Evolutionary conservation across 2,888 invertebrate genomes (phyloP).

Genomic region (Alloscopus bannaensis): DNA sequence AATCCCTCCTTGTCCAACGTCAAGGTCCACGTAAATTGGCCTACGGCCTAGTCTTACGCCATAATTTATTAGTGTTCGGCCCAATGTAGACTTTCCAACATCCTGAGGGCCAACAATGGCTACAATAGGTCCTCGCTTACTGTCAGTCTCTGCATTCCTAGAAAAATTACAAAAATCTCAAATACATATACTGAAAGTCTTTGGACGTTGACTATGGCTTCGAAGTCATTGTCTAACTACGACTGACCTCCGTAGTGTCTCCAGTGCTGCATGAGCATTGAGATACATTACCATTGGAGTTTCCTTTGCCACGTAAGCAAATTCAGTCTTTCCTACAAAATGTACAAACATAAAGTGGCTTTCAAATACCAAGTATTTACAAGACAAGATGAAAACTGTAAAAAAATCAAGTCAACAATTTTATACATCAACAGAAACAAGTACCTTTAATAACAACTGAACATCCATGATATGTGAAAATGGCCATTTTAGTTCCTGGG

Average conservation of each 20-base stretch:
- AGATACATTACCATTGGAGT: constrained; percentile 97
- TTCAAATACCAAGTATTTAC: no score
- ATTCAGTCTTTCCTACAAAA: constrained; percentile 84
- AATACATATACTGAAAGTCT: neutral
- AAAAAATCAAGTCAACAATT: no score
- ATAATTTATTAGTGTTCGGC: constrained; percentile 93
- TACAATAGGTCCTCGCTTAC: constrained; percentile 85
- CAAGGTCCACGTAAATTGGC: constrained; percentile 95
- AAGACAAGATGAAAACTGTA: no score
- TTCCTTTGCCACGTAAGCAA: constrained; percentile 95
- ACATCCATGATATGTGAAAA: constrained; percentile 98
- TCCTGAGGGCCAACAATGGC: constrained; percentile 96
- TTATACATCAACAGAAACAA: no score
- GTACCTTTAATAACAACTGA: constrained; percentile 87
- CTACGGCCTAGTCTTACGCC: constrained; percentile 91
- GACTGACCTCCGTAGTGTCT: constrained; percentile 83
- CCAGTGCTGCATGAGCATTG: constrained; percentile 96
- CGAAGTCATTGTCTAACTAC: neutral
- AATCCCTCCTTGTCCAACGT: constrained; percentile 95
- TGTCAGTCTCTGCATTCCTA: constrained; percentile 75
- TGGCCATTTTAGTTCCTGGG: constrained; percentile 94
- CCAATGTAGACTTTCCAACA: constrained; percentile 96
- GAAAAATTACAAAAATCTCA: constrained; percentile 71
- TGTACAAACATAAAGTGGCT: no score
- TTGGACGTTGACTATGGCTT: neutral